These are phyloP conservation scores for Apis cerana DNA, from an alignment of 1,140 invertebrate species.

Conservation along the genomic window DNA sequence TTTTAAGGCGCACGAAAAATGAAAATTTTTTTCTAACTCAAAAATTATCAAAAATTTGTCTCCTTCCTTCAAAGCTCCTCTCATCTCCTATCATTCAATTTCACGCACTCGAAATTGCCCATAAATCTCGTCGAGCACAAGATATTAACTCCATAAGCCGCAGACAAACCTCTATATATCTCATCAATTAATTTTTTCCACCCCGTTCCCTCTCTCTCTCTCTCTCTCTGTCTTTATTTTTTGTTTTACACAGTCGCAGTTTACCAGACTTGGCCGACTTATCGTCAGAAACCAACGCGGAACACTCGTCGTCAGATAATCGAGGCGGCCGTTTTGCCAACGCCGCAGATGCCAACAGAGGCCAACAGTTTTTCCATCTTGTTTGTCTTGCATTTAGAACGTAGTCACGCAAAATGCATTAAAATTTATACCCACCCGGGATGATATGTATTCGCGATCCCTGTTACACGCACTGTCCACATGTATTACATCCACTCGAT, in stretches of 20 bases:
- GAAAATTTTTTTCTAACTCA: too few relatives aligned
- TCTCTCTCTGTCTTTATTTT: not conserved
- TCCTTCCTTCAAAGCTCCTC: too few relatives aligned
- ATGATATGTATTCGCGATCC: slow-evolving; percentile 25
- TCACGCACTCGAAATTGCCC: not conserved
- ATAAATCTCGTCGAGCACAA: not conserved
- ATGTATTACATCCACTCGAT: slow-evolving; percentile 45
- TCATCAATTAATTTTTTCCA: slow-evolving; percentile 6
- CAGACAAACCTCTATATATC: not conserved
- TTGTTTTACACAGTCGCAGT: not conserved
- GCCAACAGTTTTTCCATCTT: slow-evolving; percentile 14
- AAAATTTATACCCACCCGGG: slow-evolving; percentile 38
- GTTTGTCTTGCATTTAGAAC: slow-evolving; percentile 32
- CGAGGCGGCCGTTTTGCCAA: not conserved
- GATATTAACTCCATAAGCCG: not conserved
- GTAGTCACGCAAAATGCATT: slow-evolving; percentile 20
- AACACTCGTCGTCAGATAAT: not conserved
- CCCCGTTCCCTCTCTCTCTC: not conserved
- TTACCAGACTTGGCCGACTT: slow-evolving; percentile 22
- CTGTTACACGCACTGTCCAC: slow-evolving; percentile 24
- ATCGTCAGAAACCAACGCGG: not conserved
- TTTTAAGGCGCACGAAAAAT: too few relatives aligned
- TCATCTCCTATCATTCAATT: not conserved
- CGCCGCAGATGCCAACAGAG: too few relatives aligned
- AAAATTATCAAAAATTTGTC: too few relatives aligned